Conservation (phyloP, 2,888 invertebrate genomes). For the Andrena marginata region DNA sequence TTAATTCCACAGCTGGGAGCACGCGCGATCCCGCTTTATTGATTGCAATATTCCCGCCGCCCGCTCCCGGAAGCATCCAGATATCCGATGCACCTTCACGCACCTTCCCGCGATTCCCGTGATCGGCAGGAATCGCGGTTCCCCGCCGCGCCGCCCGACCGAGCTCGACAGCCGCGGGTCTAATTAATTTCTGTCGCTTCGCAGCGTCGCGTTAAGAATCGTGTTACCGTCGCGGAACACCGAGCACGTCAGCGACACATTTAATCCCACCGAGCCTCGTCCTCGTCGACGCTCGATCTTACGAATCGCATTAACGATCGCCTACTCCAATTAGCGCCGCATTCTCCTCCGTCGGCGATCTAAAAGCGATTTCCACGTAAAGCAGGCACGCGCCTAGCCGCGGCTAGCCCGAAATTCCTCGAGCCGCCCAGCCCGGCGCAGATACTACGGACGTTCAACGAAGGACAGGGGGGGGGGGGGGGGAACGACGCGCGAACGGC, state of each 20-base stretch:
- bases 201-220: conserved; percentile 6
- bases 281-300: too few species aligned
- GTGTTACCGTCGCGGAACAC: neutral
- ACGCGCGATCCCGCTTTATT: neutral
- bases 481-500: conserved; percentile 50
- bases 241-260: neutral
- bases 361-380: too few species aligned
- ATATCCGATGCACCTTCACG: neutral
- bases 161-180: conserved; percentile 5
- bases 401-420: neutral
- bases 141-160: neutral
- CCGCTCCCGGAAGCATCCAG: neutral
- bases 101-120: conserved; percentile 22
- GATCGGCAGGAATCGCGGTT: conserved; percentile 11
- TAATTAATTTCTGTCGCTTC: conserved; percentile 42
- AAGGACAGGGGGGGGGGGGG: conserved; percentile 35
- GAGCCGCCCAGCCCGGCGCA: neutral
- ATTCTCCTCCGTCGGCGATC: too few species aligned
- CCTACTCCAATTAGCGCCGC: too few species aligned
- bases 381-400: too few species aligned
- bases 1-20: neutral
- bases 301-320: too few species aligned
- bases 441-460: conserved; percentile 14
- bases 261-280: too few species aligned
- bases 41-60: conserved; percentile 7